phyloP scores from a whole-genome alignment of 2,888 invertebrate species.

The Ectemnius lituratus region DNA sequence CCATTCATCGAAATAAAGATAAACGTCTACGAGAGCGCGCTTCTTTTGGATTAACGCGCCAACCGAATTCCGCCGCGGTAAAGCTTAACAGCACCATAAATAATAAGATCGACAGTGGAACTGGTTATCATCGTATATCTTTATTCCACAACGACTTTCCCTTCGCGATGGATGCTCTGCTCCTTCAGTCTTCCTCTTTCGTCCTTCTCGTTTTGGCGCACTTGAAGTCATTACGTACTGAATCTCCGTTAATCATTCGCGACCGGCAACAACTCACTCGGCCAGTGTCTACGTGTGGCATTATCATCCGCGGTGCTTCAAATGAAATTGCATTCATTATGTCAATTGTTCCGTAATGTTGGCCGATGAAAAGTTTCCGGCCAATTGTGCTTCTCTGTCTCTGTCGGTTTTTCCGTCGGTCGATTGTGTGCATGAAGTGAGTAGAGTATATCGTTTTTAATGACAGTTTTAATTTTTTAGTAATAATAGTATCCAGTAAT shows the following conservation, averaged over 20 bases:
- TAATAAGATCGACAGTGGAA: conserved; percentile 63
- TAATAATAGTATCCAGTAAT: too few species aligned
- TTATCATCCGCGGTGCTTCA: conserved; percentile 51
- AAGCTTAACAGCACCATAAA: conserved; percentile 62
- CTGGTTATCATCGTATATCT: conserved; percentile 52
- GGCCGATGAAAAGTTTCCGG: conserved; percentile 59
- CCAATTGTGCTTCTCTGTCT: conserved; percentile 39
- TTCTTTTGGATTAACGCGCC: conserved; percentile 41
- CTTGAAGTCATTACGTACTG: conserved; percentile 27
- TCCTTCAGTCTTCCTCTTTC: not conserved
- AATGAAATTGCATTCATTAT: conserved; percentile 67
- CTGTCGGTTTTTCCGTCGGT: conserved; percentile 24
- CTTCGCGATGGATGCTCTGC: not conserved
- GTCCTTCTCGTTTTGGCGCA: conserved; percentile 30
- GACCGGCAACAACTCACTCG: conserved; percentile 55
- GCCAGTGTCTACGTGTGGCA: conserved; percentile 1
- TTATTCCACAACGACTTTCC: conserved; percentile 26
- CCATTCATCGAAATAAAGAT: conserved; percentile 33
- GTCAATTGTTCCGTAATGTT: conserved; percentile 60
- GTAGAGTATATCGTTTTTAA: too few species aligned
- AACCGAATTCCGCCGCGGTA: conserved; percentile 40
- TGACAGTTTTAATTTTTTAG: too few species aligned
- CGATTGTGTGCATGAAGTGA: conserved; percentile 17
- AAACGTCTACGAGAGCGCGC: conserved; percentile 21
- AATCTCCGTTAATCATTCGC: conserved; percentile 55